Base-by-base conservation (phyloP, 53 echinoderm and acorn worm genomes). In the Patiria pectinifera region DNA sequence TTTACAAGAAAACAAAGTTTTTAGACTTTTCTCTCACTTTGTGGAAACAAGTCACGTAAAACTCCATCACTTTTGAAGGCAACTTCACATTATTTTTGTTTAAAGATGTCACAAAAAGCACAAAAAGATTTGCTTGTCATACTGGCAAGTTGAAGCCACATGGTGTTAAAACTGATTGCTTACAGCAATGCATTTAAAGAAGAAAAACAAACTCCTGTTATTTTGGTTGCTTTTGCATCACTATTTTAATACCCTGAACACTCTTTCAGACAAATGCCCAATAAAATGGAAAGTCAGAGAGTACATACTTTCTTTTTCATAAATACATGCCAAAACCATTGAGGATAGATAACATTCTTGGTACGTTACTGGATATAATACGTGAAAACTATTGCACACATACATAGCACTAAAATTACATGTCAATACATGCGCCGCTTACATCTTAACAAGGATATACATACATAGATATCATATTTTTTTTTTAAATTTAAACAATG, bases 371-470 rank as follows among this genome's bases (percentile, higher is more conserved):
- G 66, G 66, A 66, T 66, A 66, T 16, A 66, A 66, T 18, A 66
- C 66, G 4, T 60, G 12, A 11, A 60, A 66, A 11, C 66, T 66
- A 66, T 66, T 76, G 76, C 76, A 26, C 25, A 24, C 2, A 76
- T 76, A 76, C 76, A 72, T 19, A 26, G 76, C 76, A 76, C 76
- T 76, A 18, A 76, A 76, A 76, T n/a, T 9, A 24, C 76, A 23
- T 76, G 76, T 76, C 25, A 76, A n/a, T 26, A 23, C 25, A 76
- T 76, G 76, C 43, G 11, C 47, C 6, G 2, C 4, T 26, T 16
- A 60, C 60, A 16, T 66, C 66, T 18, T 66, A 66, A 14, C 66
- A 66, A 66, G 66, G 66, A 66, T 3, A 15, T 66, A 3, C 4
- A 66, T 15, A 18, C 15, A 15, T 66, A 3, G 10, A 66, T 15